A percentile compares a stretch with the other conserved stretches of the same genome.
Evolutionary conservation across 2,888 invertebrate species (phyloP).

Genomic region (Coelopa pilipes): DNA sequence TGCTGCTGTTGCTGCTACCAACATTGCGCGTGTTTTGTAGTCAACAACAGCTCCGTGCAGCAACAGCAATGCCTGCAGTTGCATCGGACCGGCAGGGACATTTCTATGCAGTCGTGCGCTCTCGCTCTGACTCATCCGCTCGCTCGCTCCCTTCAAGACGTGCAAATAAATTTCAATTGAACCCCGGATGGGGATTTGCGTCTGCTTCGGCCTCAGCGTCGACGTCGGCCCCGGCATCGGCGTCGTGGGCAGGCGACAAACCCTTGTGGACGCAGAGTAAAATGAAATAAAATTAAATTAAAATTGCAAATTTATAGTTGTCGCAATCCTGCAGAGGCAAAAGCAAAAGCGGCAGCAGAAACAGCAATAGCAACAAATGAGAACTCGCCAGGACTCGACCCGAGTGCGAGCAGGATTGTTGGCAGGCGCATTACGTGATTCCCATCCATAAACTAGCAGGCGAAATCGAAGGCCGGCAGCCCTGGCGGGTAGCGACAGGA

Average conservation of each 20-base stretch:
- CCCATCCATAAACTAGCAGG: slow-evolving; percentile 38
- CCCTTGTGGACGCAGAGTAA: not conserved
- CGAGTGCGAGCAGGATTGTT: slow-evolving; percentile 24
- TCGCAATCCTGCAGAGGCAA: not conserved
- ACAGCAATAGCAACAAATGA: not conserved
- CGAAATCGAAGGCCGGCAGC: not conserved
- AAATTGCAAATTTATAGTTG: slow-evolving; percentile 31
- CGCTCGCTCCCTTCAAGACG: not conserved
- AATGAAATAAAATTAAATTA: slow-evolving; percentile 27
- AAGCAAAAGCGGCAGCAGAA: not conserved
- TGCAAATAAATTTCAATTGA: slow-evolving; percentile 31
- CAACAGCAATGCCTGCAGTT: slow-evolving; percentile 27
- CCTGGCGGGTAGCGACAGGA: not conserved
- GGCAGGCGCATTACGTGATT: slow-evolving; percentile 41
- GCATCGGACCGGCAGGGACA: slow-evolving; percentile 7
- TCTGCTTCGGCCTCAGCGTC: no score
- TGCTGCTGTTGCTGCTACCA: slow-evolving; percentile 20
- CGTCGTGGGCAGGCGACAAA: not conserved
- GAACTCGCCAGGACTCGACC: slow-evolving; percentile 11
- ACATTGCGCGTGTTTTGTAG: slow-evolving; percentile 28
- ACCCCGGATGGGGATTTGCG: not conserved
- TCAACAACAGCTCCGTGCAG: slow-evolving; percentile 21
- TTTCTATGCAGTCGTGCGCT: slow-evolving; percentile 15
- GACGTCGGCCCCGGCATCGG: no score
- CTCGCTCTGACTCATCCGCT: not conserved